These are phyloP conservation scores for Cacatua alba DNA, from an alignment of 2,113 vertebrate species.

Conservation along the genomic window DNA sequence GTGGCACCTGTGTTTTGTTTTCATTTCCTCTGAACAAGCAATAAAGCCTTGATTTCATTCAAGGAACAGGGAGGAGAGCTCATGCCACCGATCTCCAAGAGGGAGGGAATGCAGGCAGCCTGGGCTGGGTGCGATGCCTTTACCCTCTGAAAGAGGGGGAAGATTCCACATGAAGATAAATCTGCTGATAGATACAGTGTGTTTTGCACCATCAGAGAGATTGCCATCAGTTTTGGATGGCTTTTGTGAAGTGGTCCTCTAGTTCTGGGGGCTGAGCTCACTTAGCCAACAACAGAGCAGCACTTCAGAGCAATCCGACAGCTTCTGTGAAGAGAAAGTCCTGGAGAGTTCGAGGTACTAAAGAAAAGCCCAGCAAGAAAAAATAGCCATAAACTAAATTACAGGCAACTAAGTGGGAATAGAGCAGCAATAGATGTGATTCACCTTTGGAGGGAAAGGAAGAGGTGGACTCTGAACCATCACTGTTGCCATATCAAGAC, in stretches of 20 bases:
- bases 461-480: neutral
- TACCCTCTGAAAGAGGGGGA: fast-evolving
- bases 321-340: neutral
- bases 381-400: neutral
- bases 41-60: slow-evolving; percentile 31
- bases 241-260: neutral
- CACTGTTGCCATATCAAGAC: neutral
- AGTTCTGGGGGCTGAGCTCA: neutral
- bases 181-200: neutral
- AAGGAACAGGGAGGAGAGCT: neutral
- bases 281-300: neutral
- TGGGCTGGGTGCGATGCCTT: neutral
- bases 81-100: neutral
- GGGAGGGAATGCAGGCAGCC: neutral
- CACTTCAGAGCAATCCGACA: neutral
- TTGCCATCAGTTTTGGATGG: neutral
- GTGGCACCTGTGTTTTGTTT: slow-evolving; percentile 52
- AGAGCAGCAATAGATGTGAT: neutral
- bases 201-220: neutral
- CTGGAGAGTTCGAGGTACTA: neutral
- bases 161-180: neutral
- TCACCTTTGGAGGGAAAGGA: neutral
- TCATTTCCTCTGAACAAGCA: slow-evolving; percentile 28
- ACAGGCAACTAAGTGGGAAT: neutral
- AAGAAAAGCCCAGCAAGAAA: neutral